phyloP scores from a whole-genome alignment of 2,888 invertebrate species.

The Apodemia zela region DNA sequence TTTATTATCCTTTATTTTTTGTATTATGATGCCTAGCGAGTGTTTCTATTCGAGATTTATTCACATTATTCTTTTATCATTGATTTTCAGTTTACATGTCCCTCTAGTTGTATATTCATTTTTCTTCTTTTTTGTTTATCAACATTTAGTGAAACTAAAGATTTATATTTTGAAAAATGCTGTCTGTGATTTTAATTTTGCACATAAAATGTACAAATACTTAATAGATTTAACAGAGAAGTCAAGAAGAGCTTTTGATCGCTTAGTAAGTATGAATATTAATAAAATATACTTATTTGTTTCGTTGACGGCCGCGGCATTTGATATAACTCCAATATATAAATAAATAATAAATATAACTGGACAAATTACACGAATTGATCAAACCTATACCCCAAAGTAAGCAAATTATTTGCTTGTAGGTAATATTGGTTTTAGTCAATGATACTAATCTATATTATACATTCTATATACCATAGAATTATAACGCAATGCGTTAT shows the following conservation, averaged over 20 bases:
- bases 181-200: background rate
- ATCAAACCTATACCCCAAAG: too few relatives aligned
- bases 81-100: background rate
- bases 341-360: too few relatives aligned
- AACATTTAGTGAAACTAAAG: background rate
- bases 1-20: slow-evolving; percentile 4
- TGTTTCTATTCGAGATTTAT: slow-evolving; percentile 5
- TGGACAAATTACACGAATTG: too few relatives aligned
- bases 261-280: background rate
- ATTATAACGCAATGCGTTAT: too few relatives aligned
- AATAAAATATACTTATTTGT: too few relatives aligned
- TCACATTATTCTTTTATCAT: background rate
- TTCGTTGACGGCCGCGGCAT: too few relatives aligned
- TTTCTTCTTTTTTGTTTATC: slow-evolving; percentile 4
- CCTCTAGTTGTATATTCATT: slow-evolving; percentile 1
- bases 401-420: too few relatives aligned
- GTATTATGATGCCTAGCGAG: background rate
- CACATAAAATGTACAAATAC: background rate
- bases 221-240: slow-evolving; percentile 4
- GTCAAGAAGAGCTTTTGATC: background rate
- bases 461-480: too few relatives aligned
- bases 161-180: background rate
- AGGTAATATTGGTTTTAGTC: too few relatives aligned
- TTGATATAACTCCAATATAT: too few relatives aligned
- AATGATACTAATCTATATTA: too few relatives aligned